Conservation (phyloP, 2,797 vertebrate species). For the Mustela erminea region DNA sequence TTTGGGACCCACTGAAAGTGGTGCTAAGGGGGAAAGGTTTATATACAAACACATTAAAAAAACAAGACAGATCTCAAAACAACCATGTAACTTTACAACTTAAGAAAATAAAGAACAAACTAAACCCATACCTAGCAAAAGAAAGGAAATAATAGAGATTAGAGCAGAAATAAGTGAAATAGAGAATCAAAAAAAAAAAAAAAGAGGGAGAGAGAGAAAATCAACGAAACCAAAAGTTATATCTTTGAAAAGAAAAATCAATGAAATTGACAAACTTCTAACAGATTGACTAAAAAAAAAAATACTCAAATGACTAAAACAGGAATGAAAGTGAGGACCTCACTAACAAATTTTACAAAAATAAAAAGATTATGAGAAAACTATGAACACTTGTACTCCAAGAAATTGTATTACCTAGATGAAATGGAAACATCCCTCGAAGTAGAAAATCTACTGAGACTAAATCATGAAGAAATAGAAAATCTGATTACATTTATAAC, state of each 20-base stretch:
- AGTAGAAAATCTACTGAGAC: background rate
- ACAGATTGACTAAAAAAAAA: background rate
- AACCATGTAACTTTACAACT: background rate
- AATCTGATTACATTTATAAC: background rate
- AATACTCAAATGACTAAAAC: background rate
- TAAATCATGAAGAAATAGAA: background rate
- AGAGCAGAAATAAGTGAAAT: background rate
- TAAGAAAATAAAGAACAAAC: background rate
- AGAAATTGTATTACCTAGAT: background rate
- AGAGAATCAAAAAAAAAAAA: background rate
- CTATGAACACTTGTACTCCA: background rate
- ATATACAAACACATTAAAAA: background rate
- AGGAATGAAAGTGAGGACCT: background rate
- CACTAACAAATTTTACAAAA: background rate
- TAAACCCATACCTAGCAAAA: background rate
- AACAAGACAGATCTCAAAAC: background rate
- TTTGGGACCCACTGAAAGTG: background rate
- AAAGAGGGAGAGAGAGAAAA: background rate
- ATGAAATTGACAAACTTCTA: background rate
- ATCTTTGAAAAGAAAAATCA: background rate
- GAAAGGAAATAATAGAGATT: background rate
- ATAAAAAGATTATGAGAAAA: background rate
- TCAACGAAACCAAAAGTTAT: background rate
- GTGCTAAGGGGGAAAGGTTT: background rate
- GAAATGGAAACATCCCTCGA: background rate